Evolutionary conservation across 2,113 vertebrate genomes (phyloP), one percentile per base, ranked within the genome.

Genomic region (Brachyhypopomus gauderio): DNA sequence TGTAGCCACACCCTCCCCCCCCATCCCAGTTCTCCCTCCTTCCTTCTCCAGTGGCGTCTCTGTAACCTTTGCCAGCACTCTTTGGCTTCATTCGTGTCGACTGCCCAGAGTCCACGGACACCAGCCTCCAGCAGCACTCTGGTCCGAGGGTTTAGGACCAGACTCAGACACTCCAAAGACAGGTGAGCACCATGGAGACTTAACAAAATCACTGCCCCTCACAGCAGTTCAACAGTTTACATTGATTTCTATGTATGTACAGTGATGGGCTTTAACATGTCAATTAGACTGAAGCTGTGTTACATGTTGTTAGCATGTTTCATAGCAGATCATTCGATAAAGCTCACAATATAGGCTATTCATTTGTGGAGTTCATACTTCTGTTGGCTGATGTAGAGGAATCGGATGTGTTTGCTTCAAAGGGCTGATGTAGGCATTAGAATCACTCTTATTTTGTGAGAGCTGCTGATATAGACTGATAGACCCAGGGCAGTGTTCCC

Each of bases 71-170:
- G 7, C 48, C 77, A 76, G 80, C 25, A 67, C 83, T 83, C 79
- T 80, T 80, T 78, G 30, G 86, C 79, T 88, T 79, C 75, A 84
- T 91, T 93, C 88, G 87, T 92, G 92, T 93, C 22, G 92, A 94
- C 92, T 93, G 92, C 74, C 91, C 93, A 93, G 91, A 94, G 93
- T 94, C 93, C 92, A 88, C 87, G 88, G 85, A 86, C 78, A 78
- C 76, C 78, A 59, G 30, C 75, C 74, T 70, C 41, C n/a, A 48
- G 34, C 20, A 36, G 64, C 72, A 72, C 79, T 72, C 41, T 56
- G 64, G 22, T 64, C 58, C 19, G 74, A 75, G 48, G 58, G 64
- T n/a, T 12, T 0, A 34, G 14, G 36, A 25, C 27, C 59, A 30
- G 48, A n/a, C 25, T 6, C n/a, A 16, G 14, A 64, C n/a, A 73